These are phyloP conservation scores for Nannoperca obscura DNA, from an alignment of 2,797 vertebrate genomes.

Conservation along the genomic window DNA sequence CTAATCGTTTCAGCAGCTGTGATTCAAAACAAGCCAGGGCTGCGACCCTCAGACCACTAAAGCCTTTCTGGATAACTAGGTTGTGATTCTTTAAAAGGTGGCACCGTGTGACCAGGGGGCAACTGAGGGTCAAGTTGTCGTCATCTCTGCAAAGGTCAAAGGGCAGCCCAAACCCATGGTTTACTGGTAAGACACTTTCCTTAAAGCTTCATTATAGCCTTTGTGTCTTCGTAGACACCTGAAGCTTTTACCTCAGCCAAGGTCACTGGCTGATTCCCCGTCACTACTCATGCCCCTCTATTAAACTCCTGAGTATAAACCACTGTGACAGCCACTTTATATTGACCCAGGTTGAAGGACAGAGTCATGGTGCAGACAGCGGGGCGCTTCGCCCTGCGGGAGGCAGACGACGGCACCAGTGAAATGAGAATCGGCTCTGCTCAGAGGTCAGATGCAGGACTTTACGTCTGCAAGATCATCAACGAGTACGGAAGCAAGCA, in stretches of 20 bases:
- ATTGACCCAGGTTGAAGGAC: constrained; percentile 89
- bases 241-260: constrained; percentile 34
- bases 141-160: constrained; percentile 85
- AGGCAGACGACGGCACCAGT: constrained; percentile 83
- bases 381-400: constrained; percentile 80
- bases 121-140: constrained; percentile 90
- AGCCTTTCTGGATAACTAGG: not conserved
- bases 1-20: not conserved
- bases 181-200: constrained; percentile 87
- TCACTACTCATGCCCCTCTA: not conserved
- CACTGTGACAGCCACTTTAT: constrained; percentile 43
- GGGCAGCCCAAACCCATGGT: constrained; percentile 92
- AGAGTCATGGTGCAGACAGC: constrained; percentile 85
- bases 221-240: not conserved
- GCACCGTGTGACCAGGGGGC: constrained; percentile 88
- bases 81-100: constrained; percentile 78
- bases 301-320: constrained; percentile 20
- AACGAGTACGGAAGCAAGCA: constrained; percentile 90
- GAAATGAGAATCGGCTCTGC: constrained; percentile 88
- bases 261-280: constrained; percentile 15
- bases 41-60: not conserved
- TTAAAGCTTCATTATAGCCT: constrained; percentile 2
- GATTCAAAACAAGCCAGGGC: not conserved
- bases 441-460: constrained; percentile 87
- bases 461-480: constrained; percentile 91